Evolutionary conservation across 92 coral and sea anemone species (phyloP).

Genomic region (Palythoa heliodiscus): DNA sequence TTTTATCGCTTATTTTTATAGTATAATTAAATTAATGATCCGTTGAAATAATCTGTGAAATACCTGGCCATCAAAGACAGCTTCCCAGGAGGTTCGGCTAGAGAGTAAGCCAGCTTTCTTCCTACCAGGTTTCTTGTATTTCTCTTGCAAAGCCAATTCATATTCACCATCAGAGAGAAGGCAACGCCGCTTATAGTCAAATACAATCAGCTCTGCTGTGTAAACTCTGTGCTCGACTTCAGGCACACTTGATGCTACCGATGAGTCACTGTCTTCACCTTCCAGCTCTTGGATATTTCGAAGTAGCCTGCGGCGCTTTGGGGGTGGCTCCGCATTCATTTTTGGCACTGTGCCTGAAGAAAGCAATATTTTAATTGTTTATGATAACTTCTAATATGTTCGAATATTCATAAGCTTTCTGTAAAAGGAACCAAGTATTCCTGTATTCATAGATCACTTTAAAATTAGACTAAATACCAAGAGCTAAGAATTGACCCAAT

Average conservation of each 20-base stretch:
- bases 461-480: no score
- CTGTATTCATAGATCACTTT: no score
- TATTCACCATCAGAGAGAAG: slow-evolving; percentile 93
- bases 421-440: no score
- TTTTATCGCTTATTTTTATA: no score
- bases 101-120: slow-evolving; percentile 77
- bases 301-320: slow-evolving; percentile 74
- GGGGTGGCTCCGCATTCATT: slow-evolving; percentile 81
- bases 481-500: no score
- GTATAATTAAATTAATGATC: no score
- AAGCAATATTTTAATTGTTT: not conserved
- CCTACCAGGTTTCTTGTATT: slow-evolving; percentile 82
- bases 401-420: no score
- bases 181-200: slow-evolving; percentile 89
- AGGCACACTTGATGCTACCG: slow-evolving; percentile 49
- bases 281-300: slow-evolving; percentile 55
- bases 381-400: not conserved
- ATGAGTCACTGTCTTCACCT: slow-evolving; percentile 64
- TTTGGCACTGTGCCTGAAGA: slow-evolving; percentile 54
- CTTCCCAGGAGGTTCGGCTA: slow-evolving; percentile 90
- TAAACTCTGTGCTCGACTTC: slow-evolving; percentile 70
- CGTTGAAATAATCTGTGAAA: not conserved
- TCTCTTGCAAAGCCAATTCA: slow-evolving; percentile 90
- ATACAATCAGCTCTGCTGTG: slow-evolving; percentile 92
- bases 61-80: slow-evolving; percentile 93